phyloP scores from a whole-genome alignment of 2,113 vertebrate genomes.

The Pao palembangensis region DNA sequence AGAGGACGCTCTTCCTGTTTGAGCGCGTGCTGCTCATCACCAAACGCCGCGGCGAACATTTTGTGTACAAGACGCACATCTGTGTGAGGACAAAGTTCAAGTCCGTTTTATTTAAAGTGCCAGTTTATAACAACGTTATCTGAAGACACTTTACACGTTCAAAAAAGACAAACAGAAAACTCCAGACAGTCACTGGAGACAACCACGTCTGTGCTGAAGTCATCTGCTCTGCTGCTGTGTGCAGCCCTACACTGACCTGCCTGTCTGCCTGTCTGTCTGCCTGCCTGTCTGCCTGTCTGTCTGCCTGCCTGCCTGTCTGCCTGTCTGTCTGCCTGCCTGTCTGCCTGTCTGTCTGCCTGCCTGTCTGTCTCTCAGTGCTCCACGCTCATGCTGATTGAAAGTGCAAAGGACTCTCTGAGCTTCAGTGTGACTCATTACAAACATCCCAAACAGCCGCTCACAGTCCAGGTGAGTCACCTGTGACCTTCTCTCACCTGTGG shows the following conservation, averaged over 20 bases:
- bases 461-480: conserved; percentile 81
- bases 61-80: conserved; percentile 87
- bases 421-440: conserved; percentile 94
- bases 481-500: neutral
- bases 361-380: conserved; percentile 76
- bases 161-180: no score
- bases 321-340: no score
- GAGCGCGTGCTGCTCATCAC: conserved; percentile 87
- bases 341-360: no score
- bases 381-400: conserved; percentile 90
- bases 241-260: neutral
- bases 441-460: conserved; percentile 87
- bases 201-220: no score
- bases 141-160: no score
- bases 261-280: neutral
- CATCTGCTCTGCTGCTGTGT: no score
- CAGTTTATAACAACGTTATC: no score
- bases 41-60: conserved; percentile 87
- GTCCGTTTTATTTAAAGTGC: no score
- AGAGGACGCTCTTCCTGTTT: conserved; percentile 90
- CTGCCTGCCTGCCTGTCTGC: no score
- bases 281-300: no score
- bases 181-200: no score
- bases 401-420: conserved; percentile 84
- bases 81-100: conserved; percentile 76